Percentiles rank a stretch among this genome's conserved stretches.
Conservation (phyloP, 2,113 vertebrate genomes). For the Heptranchias perlo region DNA sequence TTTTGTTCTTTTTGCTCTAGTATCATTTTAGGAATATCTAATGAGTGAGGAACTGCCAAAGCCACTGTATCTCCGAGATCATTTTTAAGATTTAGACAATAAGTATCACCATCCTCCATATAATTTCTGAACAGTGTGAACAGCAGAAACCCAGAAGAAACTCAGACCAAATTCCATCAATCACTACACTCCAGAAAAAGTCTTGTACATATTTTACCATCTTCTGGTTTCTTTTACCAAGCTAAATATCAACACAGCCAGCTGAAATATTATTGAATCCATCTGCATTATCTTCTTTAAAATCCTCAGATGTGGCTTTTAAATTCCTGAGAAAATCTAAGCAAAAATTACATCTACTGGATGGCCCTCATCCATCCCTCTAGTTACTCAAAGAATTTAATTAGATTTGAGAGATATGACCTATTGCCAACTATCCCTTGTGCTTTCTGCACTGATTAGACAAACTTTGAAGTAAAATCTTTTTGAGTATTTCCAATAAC, state of each 20-base stretch:
- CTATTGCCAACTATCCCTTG: background rate
- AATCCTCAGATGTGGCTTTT: background rate
- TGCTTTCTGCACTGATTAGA: background rate
- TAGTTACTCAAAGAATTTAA: background rate
- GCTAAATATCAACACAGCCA: background rate
- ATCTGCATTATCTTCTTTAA: constrained; percentile 3
- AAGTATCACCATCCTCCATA: background rate
- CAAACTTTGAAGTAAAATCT: background rate
- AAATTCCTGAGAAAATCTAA: background rate
- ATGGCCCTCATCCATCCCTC: background rate
- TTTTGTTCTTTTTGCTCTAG: background rate
- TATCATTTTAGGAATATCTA: background rate
- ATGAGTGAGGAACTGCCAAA: background rate
- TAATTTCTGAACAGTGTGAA: background rate
- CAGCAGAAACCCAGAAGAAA: background rate
- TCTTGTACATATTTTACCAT: background rate
- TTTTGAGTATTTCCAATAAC: background rate
- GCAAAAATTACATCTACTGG: background rate
- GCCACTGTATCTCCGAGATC: background rate
- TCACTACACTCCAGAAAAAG: background rate
- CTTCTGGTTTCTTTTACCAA: background rate
- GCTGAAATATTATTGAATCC: background rate
- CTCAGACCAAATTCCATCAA: background rate
- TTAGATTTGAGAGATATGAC: background rate
- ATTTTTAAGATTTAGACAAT: background rate